Percentiles rank a stretch among this genome's conserved stretches.
These are phyloP conservation scores for Chiroxiphia lanceolata DNA, from an alignment of 2,797 vertebrate species.

Conservation along the genomic window DNA sequence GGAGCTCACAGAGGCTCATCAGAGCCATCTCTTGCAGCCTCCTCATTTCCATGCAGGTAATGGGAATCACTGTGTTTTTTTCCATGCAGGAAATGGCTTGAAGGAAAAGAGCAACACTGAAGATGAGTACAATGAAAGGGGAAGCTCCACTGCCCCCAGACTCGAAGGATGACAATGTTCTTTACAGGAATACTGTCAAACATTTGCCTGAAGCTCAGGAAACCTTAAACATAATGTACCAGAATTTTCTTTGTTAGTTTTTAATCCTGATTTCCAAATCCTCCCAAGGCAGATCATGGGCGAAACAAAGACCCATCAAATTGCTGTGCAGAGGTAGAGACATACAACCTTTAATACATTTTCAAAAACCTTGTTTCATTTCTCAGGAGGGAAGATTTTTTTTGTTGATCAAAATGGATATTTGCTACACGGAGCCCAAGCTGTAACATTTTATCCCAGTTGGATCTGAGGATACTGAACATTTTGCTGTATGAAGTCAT, in stretches of 20 bases:
- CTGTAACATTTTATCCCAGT: neutral
- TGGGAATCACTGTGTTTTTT: neutral
- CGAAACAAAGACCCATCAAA: neutral
- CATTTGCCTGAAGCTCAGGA: neutral
- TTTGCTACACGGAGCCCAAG: neutral
- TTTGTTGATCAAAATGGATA: neutral
- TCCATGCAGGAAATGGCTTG: neutral
- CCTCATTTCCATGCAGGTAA: neutral
- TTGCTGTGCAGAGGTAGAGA: neutral
- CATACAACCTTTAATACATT: neutral
- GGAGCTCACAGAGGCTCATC: neutral
- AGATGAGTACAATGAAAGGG: neutral
- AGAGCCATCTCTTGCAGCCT: neutral
- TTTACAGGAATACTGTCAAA: neutral
- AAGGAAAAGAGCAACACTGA: neutral
- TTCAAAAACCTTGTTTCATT: neutral
- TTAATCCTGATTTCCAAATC: neutral
- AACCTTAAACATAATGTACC: neutral
- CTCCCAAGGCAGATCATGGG: fast-evolving
- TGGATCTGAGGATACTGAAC: neutral
- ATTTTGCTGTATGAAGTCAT: conserved; percentile 1
- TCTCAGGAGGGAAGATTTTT: neutral
- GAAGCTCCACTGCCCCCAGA: neutral
- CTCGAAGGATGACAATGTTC: neutral
- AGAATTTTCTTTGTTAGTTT: neutral